A percentile compares a stretch with the other conserved stretches of the same genome.
These are phyloP conservation scores for Drosophila prosaltans DNA, from an alignment of 1,140 invertebrate species.

Conservation along the genomic window DNA sequence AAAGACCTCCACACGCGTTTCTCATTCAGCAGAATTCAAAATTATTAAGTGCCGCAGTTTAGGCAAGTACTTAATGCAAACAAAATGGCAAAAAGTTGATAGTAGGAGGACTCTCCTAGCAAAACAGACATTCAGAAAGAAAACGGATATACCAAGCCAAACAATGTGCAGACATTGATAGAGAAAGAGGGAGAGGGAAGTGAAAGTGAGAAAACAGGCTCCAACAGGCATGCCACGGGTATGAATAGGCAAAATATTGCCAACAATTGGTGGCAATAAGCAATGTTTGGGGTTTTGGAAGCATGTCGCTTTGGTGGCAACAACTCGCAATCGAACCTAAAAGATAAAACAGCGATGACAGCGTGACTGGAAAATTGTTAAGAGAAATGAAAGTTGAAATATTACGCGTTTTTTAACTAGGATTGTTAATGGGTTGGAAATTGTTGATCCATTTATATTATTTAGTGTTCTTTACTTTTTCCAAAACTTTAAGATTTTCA, in stretches of 20 bases:
- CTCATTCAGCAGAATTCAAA: conserved; percentile 51
- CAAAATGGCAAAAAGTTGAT: conserved; percentile 45
- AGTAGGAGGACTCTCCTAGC: neutral
- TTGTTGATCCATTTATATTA: no score
- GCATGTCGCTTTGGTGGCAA: neutral
- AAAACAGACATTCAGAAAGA: neutral
- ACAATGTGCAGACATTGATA: conserved; percentile 64
- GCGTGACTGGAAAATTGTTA: neutral
- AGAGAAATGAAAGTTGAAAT: neutral
- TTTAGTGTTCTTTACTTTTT: no score
- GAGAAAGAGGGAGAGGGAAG: conserved; percentile 18
- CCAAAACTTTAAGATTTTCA: no score
- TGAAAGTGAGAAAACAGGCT: neutral
- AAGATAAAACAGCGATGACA: conserved; percentile 12
- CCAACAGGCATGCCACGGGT: conserved; percentile 36
- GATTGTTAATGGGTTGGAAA: no score
- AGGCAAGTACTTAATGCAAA: conserved; percentile 70
- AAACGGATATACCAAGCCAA: conserved; percentile 47
- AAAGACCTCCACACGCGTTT: conserved; percentile 32
- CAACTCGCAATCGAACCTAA: conserved; percentile 2
- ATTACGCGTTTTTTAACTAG: no score
- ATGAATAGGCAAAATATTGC: conserved; percentile 69
- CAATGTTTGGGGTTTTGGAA: neutral
- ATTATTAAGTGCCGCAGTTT: conserved; percentile 74
- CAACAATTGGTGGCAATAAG: conserved; percentile 42